Conservation (phyloP, 2,797 vertebrate species). For the Trichosurus vulpecula region DNA sequence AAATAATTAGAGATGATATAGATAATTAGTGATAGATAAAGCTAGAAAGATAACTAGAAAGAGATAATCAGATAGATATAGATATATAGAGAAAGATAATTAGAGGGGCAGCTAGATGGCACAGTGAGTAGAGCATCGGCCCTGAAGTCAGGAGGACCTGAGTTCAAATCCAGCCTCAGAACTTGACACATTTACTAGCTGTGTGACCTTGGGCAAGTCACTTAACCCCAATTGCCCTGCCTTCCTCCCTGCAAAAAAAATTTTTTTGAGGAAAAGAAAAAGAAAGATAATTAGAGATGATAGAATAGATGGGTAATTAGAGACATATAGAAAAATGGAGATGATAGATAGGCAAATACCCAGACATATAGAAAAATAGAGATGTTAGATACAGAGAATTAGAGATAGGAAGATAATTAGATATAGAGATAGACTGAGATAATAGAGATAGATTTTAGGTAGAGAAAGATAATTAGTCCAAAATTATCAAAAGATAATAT, state of each 20-base stretch:
- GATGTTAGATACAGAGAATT: neutral
- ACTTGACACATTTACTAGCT: too few relatives aligned
- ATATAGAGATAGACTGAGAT: neutral
- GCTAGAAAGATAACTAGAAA: neutral
- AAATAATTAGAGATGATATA: neutral
- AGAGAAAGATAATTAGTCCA: neutral
- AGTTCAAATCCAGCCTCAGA: too few relatives aligned
- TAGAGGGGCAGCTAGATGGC: too few relatives aligned
- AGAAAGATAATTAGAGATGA: neutral
- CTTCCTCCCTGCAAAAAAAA: too few relatives aligned
- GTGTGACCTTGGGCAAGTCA: too few relatives aligned
- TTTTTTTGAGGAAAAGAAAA: too few relatives aligned
- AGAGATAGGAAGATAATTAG: neutral
- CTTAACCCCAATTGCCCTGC: too few relatives aligned
- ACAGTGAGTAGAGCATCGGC: too few relatives aligned
- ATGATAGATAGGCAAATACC: neutral
- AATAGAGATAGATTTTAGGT: neutral
- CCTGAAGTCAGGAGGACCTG: too few relatives aligned
- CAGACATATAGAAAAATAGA: neutral
- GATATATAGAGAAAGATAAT: neutral
- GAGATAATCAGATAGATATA: neutral
- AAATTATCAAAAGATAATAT: neutral
- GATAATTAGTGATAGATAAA: neutral
- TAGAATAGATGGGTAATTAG: neutral
- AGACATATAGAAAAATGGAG: neutral